These are phyloP conservation scores for Acronicta alni DNA, from an alignment of 2,888 invertebrate species.

Conservation along the genomic window DNA sequence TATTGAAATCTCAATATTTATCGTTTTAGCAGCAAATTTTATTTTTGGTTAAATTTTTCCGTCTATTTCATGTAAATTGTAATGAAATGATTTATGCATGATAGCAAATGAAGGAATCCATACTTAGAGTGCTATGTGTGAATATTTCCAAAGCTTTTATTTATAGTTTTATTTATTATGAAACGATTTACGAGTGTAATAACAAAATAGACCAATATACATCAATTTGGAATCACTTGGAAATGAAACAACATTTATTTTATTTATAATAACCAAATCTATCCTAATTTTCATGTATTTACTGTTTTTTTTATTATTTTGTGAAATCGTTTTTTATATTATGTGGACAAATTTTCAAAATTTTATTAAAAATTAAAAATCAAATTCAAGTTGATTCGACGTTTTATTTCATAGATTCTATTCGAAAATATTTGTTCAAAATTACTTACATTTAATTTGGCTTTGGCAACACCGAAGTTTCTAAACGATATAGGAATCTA, in stretches of 20 bases:
- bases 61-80: neutral
- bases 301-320: slow-evolving; percentile 16
- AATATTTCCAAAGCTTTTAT: slow-evolving; percentile 59
- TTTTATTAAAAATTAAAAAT: slow-evolving; percentile 44
- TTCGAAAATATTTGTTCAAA: slow-evolving; percentile 51
- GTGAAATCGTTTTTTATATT: slow-evolving; percentile 32
- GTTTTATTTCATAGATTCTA: slow-evolving; percentile 51
- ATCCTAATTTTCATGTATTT: slow-evolving; percentile 11
- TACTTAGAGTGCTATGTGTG: slow-evolving; percentile 46
- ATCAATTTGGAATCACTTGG: slow-evolving; percentile 15
- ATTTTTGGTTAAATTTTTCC: slow-evolving; percentile 10
- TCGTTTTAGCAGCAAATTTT: slow-evolving; percentile 3
- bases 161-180: slow-evolving; percentile 55
- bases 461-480: slow-evolving; percentile 64
- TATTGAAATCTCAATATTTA: slow-evolving; percentile 12
- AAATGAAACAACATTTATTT: slow-evolving; percentile 1
- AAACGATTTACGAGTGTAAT: slow-evolving; percentile 20
- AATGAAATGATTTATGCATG: neutral
- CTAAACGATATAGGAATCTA: slow-evolving; percentile 39
- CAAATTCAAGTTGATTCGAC: slow-evolving; percentile 39
- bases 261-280: slow-evolving; percentile 1
- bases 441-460: slow-evolving; percentile 62
- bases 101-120: slow-evolving; percentile 22
- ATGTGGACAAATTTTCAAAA: slow-evolving; percentile 27
- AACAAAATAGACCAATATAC: slow-evolving; percentile 15